Base-by-base conservation (phyloP, 2,113 vertebrate genomes). In the Cepphus grylle region DNA sequence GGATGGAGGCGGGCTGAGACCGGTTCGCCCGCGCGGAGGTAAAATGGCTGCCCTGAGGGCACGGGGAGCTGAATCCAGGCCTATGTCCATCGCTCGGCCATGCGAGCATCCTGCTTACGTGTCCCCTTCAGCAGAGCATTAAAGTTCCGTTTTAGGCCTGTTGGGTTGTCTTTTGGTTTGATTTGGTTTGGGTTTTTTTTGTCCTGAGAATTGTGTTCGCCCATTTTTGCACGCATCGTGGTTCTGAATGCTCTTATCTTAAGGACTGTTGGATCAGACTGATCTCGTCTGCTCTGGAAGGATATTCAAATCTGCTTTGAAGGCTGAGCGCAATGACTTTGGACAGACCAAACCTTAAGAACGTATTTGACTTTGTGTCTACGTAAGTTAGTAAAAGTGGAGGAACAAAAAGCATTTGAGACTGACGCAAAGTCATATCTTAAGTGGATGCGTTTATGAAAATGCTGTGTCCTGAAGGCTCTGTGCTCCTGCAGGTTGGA, bases 191-290 rank as follows among this genome's bases (percentile, higher is more conserved):
- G 15, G n/a, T 14, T 17, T 1, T 5, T 14, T 29, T 4, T 0
- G 1, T 9, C 6, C 6, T 5, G 0, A 8, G 1, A 0, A 0
- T 4, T 4, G 9, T 7, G 11, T 6, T 18, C 1, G 23, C 4
- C 5, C 8, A 0, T 4, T 29, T 7, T 26, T 9, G 14, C 36
- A 0, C 1, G 0, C 1, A 0, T 3, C 1, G 0, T 4, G 4
- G 2, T 7, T 42, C 16, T 1, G 21, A 49, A 22, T 22, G 11
- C 47, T 49, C 21, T 45, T 45, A 18, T 45, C 17, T 45, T 45
- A 45, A 8, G 11, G 8, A 11, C 8, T 55, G 4, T 16, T 30
- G 2, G 1, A 0, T 29, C 53, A 49, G 6, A 0, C 9, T 25
- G 1, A 15, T 12, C 4, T 34, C 5, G 1, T 14, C 16, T 26